Evolutionary conservation across 2,797 vertebrate genomes (phyloP).

Genomic region (Babyrousa celebensis): DNA sequence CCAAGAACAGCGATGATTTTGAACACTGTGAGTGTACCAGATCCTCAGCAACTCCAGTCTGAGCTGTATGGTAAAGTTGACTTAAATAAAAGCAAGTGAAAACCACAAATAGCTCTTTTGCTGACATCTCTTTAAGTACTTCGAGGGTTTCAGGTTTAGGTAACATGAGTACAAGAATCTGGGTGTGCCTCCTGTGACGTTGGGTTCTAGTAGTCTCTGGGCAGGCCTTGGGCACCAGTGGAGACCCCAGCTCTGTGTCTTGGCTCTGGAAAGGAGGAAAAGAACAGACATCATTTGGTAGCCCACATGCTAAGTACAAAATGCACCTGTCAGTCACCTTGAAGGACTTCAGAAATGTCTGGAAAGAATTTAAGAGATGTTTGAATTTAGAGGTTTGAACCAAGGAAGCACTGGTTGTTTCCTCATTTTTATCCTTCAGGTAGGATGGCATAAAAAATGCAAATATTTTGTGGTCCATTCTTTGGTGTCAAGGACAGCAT

Average conservation of each 20-base stretch:
- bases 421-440: background rate
- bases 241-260: background rate
- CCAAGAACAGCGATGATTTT: background rate
- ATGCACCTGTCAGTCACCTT: background rate
- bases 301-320: background rate
- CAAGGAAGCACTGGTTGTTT: background rate
- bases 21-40: background rate
- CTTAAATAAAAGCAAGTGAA: background rate
- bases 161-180: background rate
- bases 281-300: background rate
- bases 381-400: background rate
- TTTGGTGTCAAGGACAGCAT: background rate
- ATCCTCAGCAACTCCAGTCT: background rate
- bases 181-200: background rate
- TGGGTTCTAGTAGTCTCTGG: background rate
- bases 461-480: background rate
- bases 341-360: background rate
- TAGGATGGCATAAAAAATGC: background rate
- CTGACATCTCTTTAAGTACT: background rate
- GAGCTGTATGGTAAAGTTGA: background rate
- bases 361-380: background rate
- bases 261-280: background rate
- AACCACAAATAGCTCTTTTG: background rate
- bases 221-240: background rate
- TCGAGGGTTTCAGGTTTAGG: background rate